These are phyloP conservation scores for Rhopilema esculentum DNA, from an alignment of 30 jellyfish, hydroid and myxozoan species.

Conservation along the genomic window DNA sequence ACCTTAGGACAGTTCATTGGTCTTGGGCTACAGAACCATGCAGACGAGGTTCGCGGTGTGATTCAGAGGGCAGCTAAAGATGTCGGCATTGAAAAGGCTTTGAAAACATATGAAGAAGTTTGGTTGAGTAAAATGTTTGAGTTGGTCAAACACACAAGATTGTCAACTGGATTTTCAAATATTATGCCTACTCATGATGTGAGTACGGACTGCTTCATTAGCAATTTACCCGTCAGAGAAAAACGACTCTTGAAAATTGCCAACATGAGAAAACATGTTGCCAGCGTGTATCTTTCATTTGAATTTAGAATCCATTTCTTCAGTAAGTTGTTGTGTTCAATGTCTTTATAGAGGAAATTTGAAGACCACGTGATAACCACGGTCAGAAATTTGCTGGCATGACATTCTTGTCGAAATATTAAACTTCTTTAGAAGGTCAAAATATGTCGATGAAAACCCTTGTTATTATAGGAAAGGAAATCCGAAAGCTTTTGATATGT, in stretches of 20 bases:
- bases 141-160: slow-evolving; percentile 74
- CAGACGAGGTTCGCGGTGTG: slow-evolving; percentile 85
- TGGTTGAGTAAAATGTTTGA: slow-evolving; percentile 90
- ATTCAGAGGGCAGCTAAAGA: slow-evolving; percentile 84
- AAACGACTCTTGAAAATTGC: neutral
- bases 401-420: no score
- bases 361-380: no score
- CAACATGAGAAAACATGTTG: no score
- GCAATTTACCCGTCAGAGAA: neutral
- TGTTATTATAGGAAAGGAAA: no score
- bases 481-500: no score
- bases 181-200: slow-evolving; percentile 49
- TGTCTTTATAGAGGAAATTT: no score
- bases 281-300: no score
- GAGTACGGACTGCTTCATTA: neutral
- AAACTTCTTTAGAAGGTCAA: no score
- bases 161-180: slow-evolving; percentile 29
- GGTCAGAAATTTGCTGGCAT: no score
- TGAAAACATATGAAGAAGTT: slow-evolving; percentile 87
- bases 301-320: no score
- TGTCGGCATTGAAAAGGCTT: slow-evolving; percentile 80
- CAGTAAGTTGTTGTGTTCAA: no score
- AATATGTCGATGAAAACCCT: no score
- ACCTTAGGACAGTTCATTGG: slow-evolving; percentile 69
- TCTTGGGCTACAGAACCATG: slow-evolving; percentile 87